Evolutionary conservation across 2,797 vertebrate genomes (phyloP).

Genomic region (Rhodeus uyekii): DNA sequence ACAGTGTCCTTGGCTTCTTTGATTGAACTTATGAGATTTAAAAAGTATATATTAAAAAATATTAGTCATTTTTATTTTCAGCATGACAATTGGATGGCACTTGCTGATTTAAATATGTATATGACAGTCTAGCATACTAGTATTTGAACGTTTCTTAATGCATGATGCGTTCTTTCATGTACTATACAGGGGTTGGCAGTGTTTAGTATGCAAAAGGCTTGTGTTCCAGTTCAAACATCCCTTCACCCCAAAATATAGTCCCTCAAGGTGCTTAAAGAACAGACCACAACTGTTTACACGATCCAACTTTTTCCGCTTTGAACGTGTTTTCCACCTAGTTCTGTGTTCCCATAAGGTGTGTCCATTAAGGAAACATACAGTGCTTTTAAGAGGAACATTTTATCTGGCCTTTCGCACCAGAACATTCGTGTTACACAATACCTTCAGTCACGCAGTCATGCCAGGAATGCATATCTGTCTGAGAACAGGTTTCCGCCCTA

Average conservation of each 20-base stretch:
- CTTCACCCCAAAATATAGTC: background rate
- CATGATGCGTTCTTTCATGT: background rate
- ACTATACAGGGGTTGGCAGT: background rate
- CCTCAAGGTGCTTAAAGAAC: background rate
- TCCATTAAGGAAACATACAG: background rate
- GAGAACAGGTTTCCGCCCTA: conserved; percentile 25
- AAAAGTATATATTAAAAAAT: too few relatives aligned
- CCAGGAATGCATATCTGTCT: conserved; percentile 61
- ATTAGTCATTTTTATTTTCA: background rate
- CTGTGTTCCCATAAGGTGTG: conserved; percentile 30
- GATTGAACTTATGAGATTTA: too few relatives aligned
- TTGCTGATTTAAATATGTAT: background rate
- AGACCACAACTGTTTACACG: background rate
- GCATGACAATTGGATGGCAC: background rate
- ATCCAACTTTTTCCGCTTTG: background rate
- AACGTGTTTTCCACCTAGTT: background rate
- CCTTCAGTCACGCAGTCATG: conserved; percentile 59
- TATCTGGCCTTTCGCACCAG: conserved; percentile 46
- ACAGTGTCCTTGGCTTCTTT: too few relatives aligned
- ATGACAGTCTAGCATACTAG: background rate
- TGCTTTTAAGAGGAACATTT: conserved; percentile 38
- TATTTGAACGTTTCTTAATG: background rate
- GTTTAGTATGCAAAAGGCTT: background rate
- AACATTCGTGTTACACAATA: conserved; percentile 43
- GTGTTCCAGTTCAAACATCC: background rate